Percentiles rank a stretch among this genome's conserved stretches.
phyloP scores from a whole-genome alignment of 2,113 vertebrate genomes.

The Phodopus roborovskii region DNA sequence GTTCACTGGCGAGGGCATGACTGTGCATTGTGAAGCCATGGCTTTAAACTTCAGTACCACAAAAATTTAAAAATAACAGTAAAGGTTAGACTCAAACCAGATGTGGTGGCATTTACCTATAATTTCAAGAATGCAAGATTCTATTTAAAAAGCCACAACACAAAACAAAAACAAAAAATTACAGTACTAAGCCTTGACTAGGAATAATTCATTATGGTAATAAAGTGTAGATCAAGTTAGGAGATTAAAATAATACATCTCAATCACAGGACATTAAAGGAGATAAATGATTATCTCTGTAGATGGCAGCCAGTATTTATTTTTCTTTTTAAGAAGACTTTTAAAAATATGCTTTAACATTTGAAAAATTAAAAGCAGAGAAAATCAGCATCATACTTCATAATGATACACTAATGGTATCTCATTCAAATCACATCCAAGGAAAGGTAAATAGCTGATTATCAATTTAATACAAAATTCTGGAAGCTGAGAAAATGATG shows the following conservation, averaged over 20 bases:
- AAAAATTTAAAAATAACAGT: not conserved
- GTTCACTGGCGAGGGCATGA: not conserved
- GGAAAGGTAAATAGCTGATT: not conserved
- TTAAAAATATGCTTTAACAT: slow-evolving; percentile 24
- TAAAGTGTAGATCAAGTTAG: slow-evolving; percentile 12
- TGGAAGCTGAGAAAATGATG: slow-evolving; percentile 2
- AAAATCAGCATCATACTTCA: not conserved
- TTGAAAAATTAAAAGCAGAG: slow-evolving; percentile 8
- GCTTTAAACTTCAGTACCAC: not conserved
- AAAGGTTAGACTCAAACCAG: not conserved
- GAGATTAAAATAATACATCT: slow-evolving; percentile 16
- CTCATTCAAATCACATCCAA: not conserved
- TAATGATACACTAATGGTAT: not conserved
- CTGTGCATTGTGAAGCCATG: not conserved
- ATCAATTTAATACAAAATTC: not conserved
- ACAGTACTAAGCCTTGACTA: not conserved
- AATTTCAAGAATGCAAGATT: not conserved
- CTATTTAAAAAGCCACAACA: not conserved
- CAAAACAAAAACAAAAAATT: not conserved
- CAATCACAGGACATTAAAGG: not conserved
- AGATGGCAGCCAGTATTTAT: not conserved
- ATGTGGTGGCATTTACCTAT: not conserved
- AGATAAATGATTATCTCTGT: not conserved
- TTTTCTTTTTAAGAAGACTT: not conserved
- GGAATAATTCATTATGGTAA: slow-evolving; percentile 41